phyloP scores from a whole-genome alignment of 2,888 invertebrate species.

The Ichneumoninae sp. region DNA sequence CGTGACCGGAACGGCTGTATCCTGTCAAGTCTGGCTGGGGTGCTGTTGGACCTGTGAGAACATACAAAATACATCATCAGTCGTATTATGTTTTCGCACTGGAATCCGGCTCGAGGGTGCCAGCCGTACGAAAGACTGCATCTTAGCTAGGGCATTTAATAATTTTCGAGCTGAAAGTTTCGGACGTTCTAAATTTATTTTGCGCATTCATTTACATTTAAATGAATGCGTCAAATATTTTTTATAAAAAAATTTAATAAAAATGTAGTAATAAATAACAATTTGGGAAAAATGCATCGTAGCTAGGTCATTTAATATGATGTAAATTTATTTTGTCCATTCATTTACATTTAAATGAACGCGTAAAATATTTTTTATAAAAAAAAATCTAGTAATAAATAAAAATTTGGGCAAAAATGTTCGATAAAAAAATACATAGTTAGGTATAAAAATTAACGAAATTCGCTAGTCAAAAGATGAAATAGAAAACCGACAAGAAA shows the following conservation, averaged over 20 bases:
- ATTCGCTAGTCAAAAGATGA: background rate
- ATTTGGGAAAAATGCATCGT: background rate
- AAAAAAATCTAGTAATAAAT: background rate
- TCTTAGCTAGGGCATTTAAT: background rate
- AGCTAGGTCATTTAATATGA: too few relatives aligned
- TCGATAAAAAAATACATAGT: background rate
- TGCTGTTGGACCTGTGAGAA: conserved; percentile 85
- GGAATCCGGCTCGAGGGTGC: background rate
- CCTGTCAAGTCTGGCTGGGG: conserved; percentile 85
- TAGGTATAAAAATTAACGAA: background rate
- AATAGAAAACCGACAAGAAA: background rate
- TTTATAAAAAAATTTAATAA: background rate
- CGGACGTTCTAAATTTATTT: background rate
- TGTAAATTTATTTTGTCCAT: background rate
- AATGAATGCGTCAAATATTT: background rate
- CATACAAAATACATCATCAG: conserved; percentile 12
- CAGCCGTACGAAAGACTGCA: background rate
- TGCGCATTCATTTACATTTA: background rate
- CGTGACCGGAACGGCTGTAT: conserved; percentile 84
- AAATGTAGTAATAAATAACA: too few relatives aligned
- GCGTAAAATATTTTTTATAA: background rate
- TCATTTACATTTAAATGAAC: background rate
- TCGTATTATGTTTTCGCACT: background rate
- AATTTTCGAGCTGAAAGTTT: background rate
- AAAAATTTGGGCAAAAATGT: background rate